Conservation (phyloP, 2,113 vertebrate species). For the Prunella fulvescens region DNA sequence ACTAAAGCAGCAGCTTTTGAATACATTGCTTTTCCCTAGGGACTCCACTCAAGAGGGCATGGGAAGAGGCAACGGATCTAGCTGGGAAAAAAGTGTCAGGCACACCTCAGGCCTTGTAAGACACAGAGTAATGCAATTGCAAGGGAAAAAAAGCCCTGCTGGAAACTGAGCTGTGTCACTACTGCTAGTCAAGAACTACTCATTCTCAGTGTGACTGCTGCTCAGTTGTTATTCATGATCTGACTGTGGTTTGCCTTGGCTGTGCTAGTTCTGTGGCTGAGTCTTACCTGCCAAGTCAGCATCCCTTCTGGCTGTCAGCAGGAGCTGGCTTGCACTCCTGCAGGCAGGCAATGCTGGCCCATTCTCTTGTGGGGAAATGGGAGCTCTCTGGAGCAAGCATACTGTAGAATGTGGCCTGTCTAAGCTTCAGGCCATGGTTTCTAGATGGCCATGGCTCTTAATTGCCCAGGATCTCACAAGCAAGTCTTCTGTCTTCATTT, state of each 20-base stretch:
- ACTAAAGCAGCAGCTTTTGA: neutral
- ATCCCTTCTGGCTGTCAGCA: neutral
- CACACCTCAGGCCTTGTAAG: neutral
- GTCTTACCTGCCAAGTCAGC: neutral
- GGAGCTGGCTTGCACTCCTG: neutral
- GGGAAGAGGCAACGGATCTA: neutral
- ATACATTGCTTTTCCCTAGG: neutral
- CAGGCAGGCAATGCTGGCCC: neutral
- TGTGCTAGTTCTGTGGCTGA: neutral
- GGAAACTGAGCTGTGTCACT: neutral
- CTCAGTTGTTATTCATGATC: neutral
- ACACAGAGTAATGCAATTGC: neutral
- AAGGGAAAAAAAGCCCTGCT: neutral
- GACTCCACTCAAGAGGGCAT: neutral
- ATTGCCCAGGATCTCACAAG: neutral
- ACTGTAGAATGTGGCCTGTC: neutral
- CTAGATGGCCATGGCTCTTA: neutral
- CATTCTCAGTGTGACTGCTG: neutral
- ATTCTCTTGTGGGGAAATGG: neutral
- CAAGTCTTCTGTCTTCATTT: neutral
- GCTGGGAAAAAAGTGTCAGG: neutral
- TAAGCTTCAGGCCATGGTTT: neutral
- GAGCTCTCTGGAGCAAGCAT: neutral
- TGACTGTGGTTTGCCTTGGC: neutral
- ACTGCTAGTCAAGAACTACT: neutral